Conservation (phyloP, 2,113 vertebrate genomes). For the Mionectes macconnelli region DNA sequence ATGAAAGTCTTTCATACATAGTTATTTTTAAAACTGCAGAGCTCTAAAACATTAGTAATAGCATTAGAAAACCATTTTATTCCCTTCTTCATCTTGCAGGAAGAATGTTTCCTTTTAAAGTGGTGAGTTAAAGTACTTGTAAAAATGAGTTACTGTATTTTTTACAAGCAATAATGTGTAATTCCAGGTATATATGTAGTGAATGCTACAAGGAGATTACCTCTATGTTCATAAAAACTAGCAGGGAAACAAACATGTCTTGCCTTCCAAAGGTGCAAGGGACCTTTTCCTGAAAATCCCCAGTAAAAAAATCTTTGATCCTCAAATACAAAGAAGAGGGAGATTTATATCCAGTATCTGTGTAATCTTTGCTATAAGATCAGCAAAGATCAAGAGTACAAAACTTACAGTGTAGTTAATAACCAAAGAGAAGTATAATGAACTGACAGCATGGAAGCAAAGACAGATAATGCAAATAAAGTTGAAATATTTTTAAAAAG, state of each 20-base stretch:
- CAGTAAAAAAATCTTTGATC: not conserved
- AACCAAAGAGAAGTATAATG: not conserved
- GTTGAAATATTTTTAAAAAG: not conserved
- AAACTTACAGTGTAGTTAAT: not conserved
- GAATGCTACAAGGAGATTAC: not conserved
- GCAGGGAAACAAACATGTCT: not conserved
- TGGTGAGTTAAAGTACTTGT: not conserved
- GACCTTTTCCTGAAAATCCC: not conserved
- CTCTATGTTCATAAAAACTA: not conserved
- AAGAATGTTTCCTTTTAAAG: not conserved
- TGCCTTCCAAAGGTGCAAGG: not conserved
- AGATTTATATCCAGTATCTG: not conserved
- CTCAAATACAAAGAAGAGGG: not conserved
- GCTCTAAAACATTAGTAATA: not conserved
- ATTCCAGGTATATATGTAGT: not conserved
- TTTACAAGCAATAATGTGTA: not conserved
- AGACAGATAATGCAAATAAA: not conserved
- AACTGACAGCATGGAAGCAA: not conserved
- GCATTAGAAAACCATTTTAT: not conserved
- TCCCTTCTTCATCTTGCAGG: not conserved
- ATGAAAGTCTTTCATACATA: not conserved
- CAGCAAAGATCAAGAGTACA: not conserved
- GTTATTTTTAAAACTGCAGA: not conserved
- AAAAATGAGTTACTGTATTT: not conserved
- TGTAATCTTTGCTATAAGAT: not conserved